Conservation (phyloP, 1,140 invertebrate species). For the Drosophila sulfurigaster region DNA sequence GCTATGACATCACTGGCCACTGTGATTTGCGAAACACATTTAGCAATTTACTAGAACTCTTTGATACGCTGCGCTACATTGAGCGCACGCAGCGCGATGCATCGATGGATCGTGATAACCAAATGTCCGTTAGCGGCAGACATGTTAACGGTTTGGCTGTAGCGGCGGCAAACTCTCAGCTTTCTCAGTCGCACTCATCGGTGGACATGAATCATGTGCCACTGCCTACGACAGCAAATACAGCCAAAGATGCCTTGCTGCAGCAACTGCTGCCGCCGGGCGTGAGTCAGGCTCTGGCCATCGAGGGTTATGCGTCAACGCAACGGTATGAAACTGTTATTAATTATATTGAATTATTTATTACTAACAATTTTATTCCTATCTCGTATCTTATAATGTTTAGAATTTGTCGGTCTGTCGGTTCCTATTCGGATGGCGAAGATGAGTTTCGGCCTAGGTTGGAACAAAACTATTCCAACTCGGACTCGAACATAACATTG, state of each 20-base stretch:
- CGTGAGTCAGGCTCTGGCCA: slow-evolving; percentile 66
- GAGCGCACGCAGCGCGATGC: slow-evolving; percentile 62
- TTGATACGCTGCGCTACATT: slow-evolving; percentile 65
- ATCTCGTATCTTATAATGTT: neutral
- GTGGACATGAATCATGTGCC: slow-evolving; percentile 78
- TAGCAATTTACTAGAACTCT: slow-evolving; percentile 88
- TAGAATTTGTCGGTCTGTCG: slow-evolving; percentile 78
- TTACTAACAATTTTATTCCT: neutral
- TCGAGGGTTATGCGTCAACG: slow-evolving; percentile 70
- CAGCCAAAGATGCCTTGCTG: slow-evolving; percentile 64
- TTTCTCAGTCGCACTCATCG: slow-evolving; percentile 77
- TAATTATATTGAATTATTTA: neutral
- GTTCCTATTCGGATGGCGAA: slow-evolving; percentile 78
- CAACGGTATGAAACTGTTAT: slow-evolving; percentile 57
- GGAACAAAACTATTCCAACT: slow-evolving; percentile 73
- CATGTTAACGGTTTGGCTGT: slow-evolving; percentile 57
- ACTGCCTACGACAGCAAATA: slow-evolving; percentile 61
- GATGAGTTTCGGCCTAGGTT: slow-evolving; percentile 67
- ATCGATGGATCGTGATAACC: slow-evolving; percentile 31
- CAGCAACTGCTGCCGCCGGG: slow-evolving; percentile 64
- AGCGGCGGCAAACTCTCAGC: slow-evolving; percentile 37
- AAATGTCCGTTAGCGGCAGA: slow-evolving; percentile 11
- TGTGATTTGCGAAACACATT: slow-evolving; percentile 90
- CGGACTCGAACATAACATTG: slow-evolving; percentile 75
- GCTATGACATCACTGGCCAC: slow-evolving; percentile 90